Evolutionary conservation across 2,888 invertebrate genomes (phyloP).

Genomic region (Melanostoma mellinum): DNA sequence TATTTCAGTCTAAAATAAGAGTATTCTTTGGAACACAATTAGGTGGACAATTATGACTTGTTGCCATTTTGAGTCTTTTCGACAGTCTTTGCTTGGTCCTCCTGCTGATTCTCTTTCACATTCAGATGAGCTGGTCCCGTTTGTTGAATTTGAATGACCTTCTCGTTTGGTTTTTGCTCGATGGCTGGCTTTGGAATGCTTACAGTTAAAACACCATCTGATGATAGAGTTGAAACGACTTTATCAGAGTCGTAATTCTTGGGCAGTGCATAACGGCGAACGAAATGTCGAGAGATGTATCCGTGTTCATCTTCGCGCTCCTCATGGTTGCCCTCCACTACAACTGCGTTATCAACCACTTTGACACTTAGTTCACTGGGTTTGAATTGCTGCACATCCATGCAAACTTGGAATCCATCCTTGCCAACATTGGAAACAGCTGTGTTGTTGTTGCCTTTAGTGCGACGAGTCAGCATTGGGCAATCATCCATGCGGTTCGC

Average conservation of each 20-base stretch:
- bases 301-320: slow-evolving; percentile 89
- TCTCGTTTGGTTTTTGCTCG: slow-evolving; percentile 79
- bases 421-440: slow-evolving; percentile 81
- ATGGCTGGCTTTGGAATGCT: slow-evolving; percentile 84
- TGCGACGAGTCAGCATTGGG: slow-evolving; percentile 74
- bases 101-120: slow-evolving; percentile 52
- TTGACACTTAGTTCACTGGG: slow-evolving; percentile 88
- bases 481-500: slow-evolving; percentile 78
- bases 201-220: slow-evolving; percentile 90
- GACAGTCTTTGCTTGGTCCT: background rate
- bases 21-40: background rate
- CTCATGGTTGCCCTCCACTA: slow-evolving; percentile 88
- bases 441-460: slow-evolving; percentile 74
- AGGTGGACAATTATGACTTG: background rate
- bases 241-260: slow-evolving; percentile 86
- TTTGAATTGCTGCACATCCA: slow-evolving; percentile 88
- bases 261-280: slow-evolving; percentile 87
- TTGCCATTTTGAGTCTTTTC: slow-evolving; percentile 4
- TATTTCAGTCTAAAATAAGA: slow-evolving; percentile 17
- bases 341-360: slow-evolving; percentile 84
- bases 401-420: slow-evolving; percentile 86
- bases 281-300: slow-evolving; percentile 90
- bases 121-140: slow-evolving; percentile 82
- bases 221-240: slow-evolving; percentile 88
- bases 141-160: slow-evolving; percentile 83